These are phyloP conservation scores for Sebastes baramenuke DNA, from an alignment of 2,797 vertebrate species.

Conservation along the genomic window DNA sequence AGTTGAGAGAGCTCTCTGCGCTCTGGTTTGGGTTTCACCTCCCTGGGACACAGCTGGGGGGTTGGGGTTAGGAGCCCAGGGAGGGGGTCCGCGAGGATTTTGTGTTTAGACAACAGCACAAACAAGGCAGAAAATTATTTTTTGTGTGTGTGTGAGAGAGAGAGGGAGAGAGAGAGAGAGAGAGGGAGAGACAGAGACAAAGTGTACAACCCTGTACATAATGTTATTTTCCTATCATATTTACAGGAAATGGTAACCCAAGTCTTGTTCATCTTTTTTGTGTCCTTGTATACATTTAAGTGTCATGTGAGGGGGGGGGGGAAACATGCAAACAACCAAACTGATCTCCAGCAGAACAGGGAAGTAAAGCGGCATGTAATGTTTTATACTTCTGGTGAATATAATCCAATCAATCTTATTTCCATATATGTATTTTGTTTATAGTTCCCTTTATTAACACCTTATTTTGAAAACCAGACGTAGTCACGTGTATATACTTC, in stretches of 20 bases:
- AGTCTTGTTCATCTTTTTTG: slow-evolving; percentile 12
- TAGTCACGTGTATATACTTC: too few relatives aligned
- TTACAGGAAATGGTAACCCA: slow-evolving; percentile 13
- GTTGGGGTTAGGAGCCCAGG: slow-evolving; percentile 14
- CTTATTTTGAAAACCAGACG: too few relatives aligned
- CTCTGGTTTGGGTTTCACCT: slow-evolving; percentile 76
- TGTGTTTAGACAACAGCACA: slow-evolving; percentile 61
- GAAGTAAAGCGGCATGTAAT: slow-evolving; percentile 54
- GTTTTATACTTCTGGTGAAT: neutral
- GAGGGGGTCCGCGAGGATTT: slow-evolving; percentile 18
- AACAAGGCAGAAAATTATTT: slow-evolving; percentile 39
- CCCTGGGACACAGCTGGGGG: slow-evolving; percentile 66
- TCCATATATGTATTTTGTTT: neutral
- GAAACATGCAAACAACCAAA: slow-evolving; percentile 60
- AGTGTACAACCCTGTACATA: neutral
- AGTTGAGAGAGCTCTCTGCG: slow-evolving; percentile 72
- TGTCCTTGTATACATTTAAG: neutral
- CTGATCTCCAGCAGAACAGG: slow-evolving; percentile 63
- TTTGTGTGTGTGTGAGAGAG: neutral
- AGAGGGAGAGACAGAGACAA: too few relatives aligned
- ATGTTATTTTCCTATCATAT: neutral
- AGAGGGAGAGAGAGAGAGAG: neutral
- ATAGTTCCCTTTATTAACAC: neutral
- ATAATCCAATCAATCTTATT: neutral
- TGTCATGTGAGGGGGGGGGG: neutral